A percentile compares a stretch with the other conserved stretches of the same genome.
Evolutionary conservation across 2,888 invertebrate species (phyloP).

Genomic region (Drosophila setosimentum): DNA sequence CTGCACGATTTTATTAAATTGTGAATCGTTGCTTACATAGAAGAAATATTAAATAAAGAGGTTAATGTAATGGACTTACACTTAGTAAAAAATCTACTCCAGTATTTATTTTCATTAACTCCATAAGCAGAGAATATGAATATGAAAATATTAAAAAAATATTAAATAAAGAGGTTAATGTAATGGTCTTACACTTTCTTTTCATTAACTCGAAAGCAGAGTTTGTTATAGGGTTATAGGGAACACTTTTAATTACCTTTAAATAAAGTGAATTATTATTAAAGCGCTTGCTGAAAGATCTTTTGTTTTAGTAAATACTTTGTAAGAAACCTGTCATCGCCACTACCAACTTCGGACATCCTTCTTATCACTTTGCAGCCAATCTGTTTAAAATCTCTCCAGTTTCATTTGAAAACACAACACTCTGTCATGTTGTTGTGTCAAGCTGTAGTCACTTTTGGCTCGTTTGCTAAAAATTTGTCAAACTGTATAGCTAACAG

Average conservation of each 20-base stretch:
- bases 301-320: conserved; percentile 28
- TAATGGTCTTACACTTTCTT: neutral
- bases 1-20: neutral
- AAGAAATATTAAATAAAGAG: neutral
- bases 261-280: conserved; percentile 17
- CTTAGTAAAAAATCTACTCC: neutral
- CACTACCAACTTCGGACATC: conserved; percentile 7
- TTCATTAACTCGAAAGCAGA: neutral
- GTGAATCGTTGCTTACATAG: neutral
- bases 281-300: conserved; percentile 12
- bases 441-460: conserved; percentile 62
- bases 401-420: conserved; percentile 25
- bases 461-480: conserved; percentile 68
- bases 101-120: neutral
- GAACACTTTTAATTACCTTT: conserved; percentile 17
- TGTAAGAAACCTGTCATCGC: conserved; percentile 26
- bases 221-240: neutral
- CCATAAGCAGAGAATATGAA: too few relatives aligned
- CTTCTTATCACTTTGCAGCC: conserved; percentile 6
- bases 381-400: conserved; percentile 28
- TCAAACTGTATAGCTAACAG: conserved; percentile 70
- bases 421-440: conserved; percentile 35
- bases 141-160: too few relatives aligned
- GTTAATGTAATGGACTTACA: neutral
- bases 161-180: neutral